Conservation (phyloP, 2,113 vertebrate species). For the Dascyllus trimaculatus region DNA sequence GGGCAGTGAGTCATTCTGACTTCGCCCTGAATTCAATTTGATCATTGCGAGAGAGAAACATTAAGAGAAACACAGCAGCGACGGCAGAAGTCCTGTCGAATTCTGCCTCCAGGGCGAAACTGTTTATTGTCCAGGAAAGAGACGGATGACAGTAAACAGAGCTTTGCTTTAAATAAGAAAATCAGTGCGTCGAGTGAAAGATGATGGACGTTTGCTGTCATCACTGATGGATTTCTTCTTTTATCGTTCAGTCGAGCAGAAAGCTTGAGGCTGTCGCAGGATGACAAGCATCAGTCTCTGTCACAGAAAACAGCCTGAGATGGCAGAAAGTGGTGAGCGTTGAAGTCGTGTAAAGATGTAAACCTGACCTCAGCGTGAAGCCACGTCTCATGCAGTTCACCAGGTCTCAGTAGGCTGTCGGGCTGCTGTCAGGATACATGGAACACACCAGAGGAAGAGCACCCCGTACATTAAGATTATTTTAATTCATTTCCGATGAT, state of each 20-base stretch:
- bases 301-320: slow-evolving; percentile 31
- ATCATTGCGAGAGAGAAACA: slow-evolving; percentile 2
- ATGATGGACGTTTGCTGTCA: slow-evolving; percentile 64
- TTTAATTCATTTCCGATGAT: no score
- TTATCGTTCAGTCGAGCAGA: slow-evolving; percentile 43
- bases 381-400: background rate
- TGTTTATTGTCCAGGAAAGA: slow-evolving; percentile 41
- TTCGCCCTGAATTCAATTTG: slow-evolving; percentile 26
- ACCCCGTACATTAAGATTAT: no score
- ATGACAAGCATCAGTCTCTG: slow-evolving; percentile 66
- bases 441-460: background rate
- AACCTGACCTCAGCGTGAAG: background rate
- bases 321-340: background rate
- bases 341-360: slow-evolving; percentile 2
- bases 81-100: slow-evolving; percentile 15
- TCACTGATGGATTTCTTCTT: slow-evolving; percentile 52
- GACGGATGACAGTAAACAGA: slow-evolving; percentile 38
- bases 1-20: slow-evolving; percentile 13
- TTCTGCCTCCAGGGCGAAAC: slow-evolving; percentile 22
- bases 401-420: background rate
- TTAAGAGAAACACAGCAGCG: slow-evolving; percentile 12
- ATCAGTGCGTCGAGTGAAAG: slow-evolving; percentile 16
- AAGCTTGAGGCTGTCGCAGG: slow-evolving; percentile 37
- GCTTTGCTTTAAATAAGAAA: slow-evolving; percentile 52
- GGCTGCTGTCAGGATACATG: slow-evolving; percentile 9